Evolutionary conservation across 2,797 vertebrate genomes (phyloP), one percentile per base, ranked within the genome.

Genomic region (Gallinago stenura): DNA sequence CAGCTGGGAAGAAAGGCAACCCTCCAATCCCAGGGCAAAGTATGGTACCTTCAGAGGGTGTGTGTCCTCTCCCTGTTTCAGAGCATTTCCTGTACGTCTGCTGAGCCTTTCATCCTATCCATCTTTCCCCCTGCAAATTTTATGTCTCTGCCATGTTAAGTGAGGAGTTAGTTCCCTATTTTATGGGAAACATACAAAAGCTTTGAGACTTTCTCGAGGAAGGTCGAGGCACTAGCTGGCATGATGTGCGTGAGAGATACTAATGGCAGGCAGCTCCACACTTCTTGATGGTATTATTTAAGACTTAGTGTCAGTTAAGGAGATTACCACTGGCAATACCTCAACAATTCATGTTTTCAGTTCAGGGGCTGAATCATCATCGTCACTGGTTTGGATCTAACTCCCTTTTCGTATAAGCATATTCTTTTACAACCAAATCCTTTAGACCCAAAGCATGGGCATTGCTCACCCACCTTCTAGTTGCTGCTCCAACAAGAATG

Each of bases 11-110:
- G 50, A 91, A 87, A 64, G 13, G 21, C 48, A 91, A 26, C 20
- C 33, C n/a, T 94, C 82, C 94, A 82, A 88, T 91, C 85, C 66
- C 69, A 91, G 70, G 60, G 43, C 73, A 24, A 53, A 83, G 77
- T 30, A 22, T 35, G 35, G 62, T 66, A 77, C 53, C 75, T 84
- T 82, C 77, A 79, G 83, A 83, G 37, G 14, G 15, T 80, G 45
- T 4, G 2, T 14, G 21, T 79, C 65, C 12, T 86, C 68, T 85
- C 76, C 18, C 22, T 56, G 1, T 73, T 93, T 87, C 60, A 66
- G 46, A 88, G 53, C 48, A 46, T 89, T 91, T 95, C 56, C 60
- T 87, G 2, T 13, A 1, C 46, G 46, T 54, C 77, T 90, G 45
- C 60, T 24, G 75, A 90, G 45, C 24, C 56, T 89, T 90, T 92